phyloP scores from a whole-genome alignment of 2,888 invertebrate genomes.

The Stomorhina lunata region DNA sequence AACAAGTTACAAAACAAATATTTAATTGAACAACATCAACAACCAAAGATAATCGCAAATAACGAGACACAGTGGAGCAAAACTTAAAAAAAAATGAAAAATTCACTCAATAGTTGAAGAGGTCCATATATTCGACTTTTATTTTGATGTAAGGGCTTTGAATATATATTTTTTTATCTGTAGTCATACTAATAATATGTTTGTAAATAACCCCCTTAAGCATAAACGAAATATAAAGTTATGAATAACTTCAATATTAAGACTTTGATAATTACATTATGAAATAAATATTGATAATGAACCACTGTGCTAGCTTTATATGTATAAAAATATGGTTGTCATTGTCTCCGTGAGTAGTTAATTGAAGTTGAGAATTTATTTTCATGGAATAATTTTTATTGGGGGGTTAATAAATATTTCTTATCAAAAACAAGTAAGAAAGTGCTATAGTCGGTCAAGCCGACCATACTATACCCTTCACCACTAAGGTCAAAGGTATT shows the following conservation, averaged over 20 bases:
- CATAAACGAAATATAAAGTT: no score
- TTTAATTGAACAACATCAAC: slow-evolving; percentile 49
- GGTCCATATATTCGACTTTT: neutral
- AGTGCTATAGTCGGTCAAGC: no score
- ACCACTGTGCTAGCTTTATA: neutral
- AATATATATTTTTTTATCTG: no score
- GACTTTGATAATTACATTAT: no score
- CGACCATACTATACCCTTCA: no score
- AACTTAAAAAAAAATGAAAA: neutral
- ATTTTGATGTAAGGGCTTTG: neutral
- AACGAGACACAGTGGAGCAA: slow-evolving; percentile 10
- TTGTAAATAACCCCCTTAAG: no score
- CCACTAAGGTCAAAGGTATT: no score
- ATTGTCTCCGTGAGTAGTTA: neutral
- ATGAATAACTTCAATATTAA: no score
- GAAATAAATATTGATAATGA: no score
- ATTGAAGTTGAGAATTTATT: neutral
- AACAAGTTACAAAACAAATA: slow-evolving; percentile 48
- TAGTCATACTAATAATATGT: no score
- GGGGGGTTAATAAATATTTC: slow-evolving; percentile 43
- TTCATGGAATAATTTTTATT: slow-evolving; percentile 22
- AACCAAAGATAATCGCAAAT: slow-evolving; percentile 58
- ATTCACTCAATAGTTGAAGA: neutral
- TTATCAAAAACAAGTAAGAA: no score
- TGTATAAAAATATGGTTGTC: neutral